Conservation (phyloP, 2,113 vertebrate genomes). For the Oncorhynchus keta region DNA sequence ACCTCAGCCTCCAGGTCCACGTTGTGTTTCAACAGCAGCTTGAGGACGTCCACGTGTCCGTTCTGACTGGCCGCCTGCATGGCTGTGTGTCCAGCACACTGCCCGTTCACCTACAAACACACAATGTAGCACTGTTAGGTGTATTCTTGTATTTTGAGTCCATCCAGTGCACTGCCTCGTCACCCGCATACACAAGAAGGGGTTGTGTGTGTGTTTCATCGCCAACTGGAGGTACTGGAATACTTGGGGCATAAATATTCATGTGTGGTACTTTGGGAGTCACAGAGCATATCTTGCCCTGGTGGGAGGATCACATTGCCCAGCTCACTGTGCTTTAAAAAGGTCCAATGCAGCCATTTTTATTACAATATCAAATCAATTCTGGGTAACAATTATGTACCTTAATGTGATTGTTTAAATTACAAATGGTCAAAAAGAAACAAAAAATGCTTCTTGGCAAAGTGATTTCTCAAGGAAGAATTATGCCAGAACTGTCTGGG, state of each 20-base stretch:
- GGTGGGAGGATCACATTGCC: constrained; percentile 67
- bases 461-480: no score
- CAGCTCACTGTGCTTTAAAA: constrained; percentile 27
- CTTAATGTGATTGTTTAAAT: no score
- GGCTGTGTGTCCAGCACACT: constrained; percentile 97
- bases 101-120: constrained; percentile 89
- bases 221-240: constrained; percentile 71
- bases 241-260: constrained; percentile 73
- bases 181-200: background rate
- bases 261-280: constrained; percentile 68
- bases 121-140: constrained; percentile 6
- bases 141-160: background rate
- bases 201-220: constrained; percentile 48
- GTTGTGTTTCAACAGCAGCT: constrained; percentile 94
- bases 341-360: no score
- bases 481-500: no score
- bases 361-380: no score
- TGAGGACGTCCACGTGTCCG: constrained; percentile 96
- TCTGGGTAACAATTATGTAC: no score
- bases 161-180: background rate
- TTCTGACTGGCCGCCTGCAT: constrained; percentile 99
- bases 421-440: no score
- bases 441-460: no score
- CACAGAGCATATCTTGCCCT: constrained; percentile 71
- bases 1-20: constrained; percentile 99